Evolutionary conservation across 2,888 invertebrate species (phyloP), one percentile per base, ranked within the genome.

Genomic region (Sisyra nigra): DNA sequence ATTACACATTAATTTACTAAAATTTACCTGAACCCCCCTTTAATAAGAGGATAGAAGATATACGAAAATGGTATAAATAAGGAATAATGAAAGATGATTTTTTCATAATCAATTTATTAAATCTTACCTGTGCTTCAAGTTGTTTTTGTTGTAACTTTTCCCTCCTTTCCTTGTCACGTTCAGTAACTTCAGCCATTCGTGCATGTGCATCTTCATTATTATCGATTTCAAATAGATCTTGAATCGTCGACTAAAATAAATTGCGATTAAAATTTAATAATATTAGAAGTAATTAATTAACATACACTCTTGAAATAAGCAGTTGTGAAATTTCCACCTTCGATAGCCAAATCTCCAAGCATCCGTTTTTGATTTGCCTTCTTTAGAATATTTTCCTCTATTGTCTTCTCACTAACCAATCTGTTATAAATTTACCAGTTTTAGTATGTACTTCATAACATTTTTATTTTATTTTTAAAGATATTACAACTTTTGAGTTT

Each of bases 371-470:
- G 96, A 63, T 89, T 91, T 3, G 98, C 98, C 65, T 98, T 99
- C 66, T 93, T 94, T 55, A 98, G 66, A 55, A 98, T 99, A 66
- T 99, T 99, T 65, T 99, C 98, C 69, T 98, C 98, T 35, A 98
- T 87, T 8, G 98, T 97, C 65, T 81, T 85, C 60, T 94, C 91
- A 59, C 94, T 93, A 46, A 99, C 87, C 53, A 99, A 71, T 48
- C 97, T 85, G 51, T 13, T 60, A 57, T 42, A 44, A 43, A 47
- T 49, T 45, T 41, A 44, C 31, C 13, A 41, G 40, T 37, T 31
- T 19, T 34, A 37, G 14, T 14, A 33, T n/a, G n/a, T n/a, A n/a
- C n/a, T n/a, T n/a, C n/a, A n/a, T n/a, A n/a, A n/a, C n/a, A n/a
- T n/a, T n/a, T n/a, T n/a, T n/a, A n/a, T n/a, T n/a, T n/a, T n/a